Evolutionary conservation across 1,140 invertebrate genomes (phyloP), one percentile per base, ranked within the genome.

Genomic region (Oedothorax gibbosus): DNA sequence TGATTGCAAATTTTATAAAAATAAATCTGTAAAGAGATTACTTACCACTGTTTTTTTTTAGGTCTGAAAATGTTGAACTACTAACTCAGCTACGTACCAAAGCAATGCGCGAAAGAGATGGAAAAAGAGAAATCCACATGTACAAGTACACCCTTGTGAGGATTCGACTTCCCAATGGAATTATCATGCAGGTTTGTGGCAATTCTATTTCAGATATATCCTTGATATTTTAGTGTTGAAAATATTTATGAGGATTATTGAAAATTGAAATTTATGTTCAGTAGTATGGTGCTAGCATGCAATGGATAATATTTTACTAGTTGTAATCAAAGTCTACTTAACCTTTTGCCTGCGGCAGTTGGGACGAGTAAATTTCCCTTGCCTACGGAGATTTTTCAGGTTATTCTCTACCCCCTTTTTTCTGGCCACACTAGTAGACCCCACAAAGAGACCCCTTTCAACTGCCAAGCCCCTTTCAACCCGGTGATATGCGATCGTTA

Each of bases 21-120:
- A 35, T 35, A 35, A 35, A 35, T 35, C 35, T 35, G 1, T 35
- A 35, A 35, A 35, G 35, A 2, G 35, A 35, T 35, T 35, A 35
- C 35, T 35, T 35, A 60, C 9, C 3, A 14, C n/a, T 21, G 20
- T 86, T 60, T 72, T 75, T 68, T 62, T 90, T 51, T 87, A 95
- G 95, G 86, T 88, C 91, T n/a, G 95, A 97, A 90, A 93, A 93
- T 50, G 92, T 95, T 15, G 96, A 98, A 88, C 94, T 92, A 88
- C 93, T 93, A 87, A 93, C 95, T 87, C 94, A 96, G 91, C 89
- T 99, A 3, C 91, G 95, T 78, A 98, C 97, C 0, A 97, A 97
- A 91, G 96, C 95, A 0, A 98, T 98, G 95, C 90, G 96, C 14
- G 96, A 98, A 89, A 94, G 94, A 87, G 95, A 97, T 71, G 95